Evolutionary conservation across 2,113 vertebrate species (phyloP).

Genomic region (Xenus cinereus): DNA sequence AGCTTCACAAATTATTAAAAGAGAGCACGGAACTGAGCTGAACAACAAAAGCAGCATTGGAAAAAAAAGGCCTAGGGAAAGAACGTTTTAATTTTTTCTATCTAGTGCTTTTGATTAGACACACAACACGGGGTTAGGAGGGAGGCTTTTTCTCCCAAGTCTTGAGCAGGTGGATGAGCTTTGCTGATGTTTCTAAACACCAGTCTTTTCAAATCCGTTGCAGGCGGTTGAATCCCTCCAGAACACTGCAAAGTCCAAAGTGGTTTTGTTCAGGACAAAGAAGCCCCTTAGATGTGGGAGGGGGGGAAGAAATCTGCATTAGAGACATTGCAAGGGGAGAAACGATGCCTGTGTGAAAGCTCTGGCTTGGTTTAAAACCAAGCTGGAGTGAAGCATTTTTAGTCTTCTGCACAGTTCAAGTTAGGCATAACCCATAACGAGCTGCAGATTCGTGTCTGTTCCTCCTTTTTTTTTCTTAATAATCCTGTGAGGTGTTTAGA

Average conservation of each 20-base stretch:
- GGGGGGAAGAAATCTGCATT: neutral
- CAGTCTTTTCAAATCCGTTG: neutral
- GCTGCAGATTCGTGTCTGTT: neutral
- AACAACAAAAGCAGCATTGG: neutral
- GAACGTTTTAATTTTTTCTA: neutral
- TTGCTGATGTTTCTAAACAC: neutral
- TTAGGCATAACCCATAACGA: neutral
- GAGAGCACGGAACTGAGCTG: slow-evolving; percentile 10
- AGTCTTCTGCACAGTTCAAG: accelerated
- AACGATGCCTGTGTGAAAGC: neutral
- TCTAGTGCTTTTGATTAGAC: slow-evolving; percentile 10
- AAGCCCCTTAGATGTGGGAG: neutral
- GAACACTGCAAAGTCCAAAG: neutral
- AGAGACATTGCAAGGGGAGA: neutral
- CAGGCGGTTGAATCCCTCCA: neutral
- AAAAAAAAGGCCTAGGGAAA: neutral
- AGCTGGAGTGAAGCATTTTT: neutral
- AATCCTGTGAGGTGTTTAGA: neutral
- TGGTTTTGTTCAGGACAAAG: neutral
- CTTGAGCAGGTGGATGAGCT: neutral
- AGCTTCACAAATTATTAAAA: slow-evolving; percentile 5
- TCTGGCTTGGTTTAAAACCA: neutral
- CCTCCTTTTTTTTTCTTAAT: neutral
- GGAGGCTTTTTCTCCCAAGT: neutral
- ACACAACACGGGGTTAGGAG: neutral